phyloP scores from a whole-genome alignment of 2,888 invertebrate species.

The Incurvaria masculella region DNA sequence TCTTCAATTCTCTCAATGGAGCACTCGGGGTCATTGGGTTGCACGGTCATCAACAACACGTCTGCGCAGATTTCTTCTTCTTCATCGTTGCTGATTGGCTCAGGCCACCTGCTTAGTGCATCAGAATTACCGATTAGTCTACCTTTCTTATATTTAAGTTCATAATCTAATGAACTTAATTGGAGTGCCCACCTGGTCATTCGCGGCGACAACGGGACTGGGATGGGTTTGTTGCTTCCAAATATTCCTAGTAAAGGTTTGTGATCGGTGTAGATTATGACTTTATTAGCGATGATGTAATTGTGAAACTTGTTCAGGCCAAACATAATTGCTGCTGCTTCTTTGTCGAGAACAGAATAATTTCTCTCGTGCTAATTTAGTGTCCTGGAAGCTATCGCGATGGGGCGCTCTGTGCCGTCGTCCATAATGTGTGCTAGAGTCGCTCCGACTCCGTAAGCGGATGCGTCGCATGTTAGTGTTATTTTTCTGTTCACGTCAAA shows the following conservation, averaged over 20 bases:
- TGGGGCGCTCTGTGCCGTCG: slow-evolving; percentile 13
- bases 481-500: slow-evolving; percentile 13
- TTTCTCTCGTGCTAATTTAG: slow-evolving; percentile 12
- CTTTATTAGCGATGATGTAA: slow-evolving; percentile 10
- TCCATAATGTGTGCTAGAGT: slow-evolving; percentile 11
- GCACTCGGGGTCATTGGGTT: slow-evolving; percentile 9
- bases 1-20: slow-evolving; percentile 8
- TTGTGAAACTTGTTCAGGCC: slow-evolving; percentile 14
- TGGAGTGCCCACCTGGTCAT: slow-evolving; percentile 17
- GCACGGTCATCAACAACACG: slow-evolving; percentile 13
- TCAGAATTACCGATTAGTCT: slow-evolving; percentile 17
- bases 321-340: slow-evolving; percentile 15
- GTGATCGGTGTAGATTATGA: slow-evolving; percentile 14
- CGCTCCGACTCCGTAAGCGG: slow-evolving; percentile 15
- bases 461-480: slow-evolving; percentile 15
- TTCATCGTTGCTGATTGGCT: slow-evolving; percentile 6
- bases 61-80: slow-evolving; percentile 9
- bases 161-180: slow-evolving; percentile 14
- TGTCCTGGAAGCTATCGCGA: slow-evolving; percentile 13
- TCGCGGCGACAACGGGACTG: slow-evolving; percentile 13
- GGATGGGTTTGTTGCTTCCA: slow-evolving; percentile 10
- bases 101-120: slow-evolving; percentile 16
- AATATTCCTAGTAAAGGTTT: slow-evolving; percentile 12
- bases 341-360: slow-evolving; percentile 16
- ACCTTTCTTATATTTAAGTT: slow-evolving; percentile 15